phyloP scores from a whole-genome alignment of 37 sponge, comb jelly and placozoan genomes.

The Crambe crambe region DNA sequence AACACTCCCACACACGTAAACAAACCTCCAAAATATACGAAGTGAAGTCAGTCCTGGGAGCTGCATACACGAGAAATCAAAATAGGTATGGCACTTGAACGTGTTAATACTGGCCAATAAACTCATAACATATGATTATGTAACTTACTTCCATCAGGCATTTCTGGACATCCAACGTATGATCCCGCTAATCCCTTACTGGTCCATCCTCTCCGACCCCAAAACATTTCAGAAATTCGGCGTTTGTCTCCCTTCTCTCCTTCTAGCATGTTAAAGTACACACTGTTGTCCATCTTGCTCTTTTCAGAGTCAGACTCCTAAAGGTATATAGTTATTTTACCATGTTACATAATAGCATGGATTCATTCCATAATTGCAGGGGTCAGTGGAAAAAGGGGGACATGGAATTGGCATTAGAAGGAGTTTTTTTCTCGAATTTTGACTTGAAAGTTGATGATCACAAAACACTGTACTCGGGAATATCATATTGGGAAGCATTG shows the following conservation, averaged over 20 bases:
- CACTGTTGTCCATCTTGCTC: background rate
- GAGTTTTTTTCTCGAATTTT: slow-evolving; percentile 11
- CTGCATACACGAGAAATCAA: slow-evolving; percentile 23
- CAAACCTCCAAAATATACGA: slow-evolving; percentile 80
- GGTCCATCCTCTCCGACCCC: slow-evolving; percentile 75
- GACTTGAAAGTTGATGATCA: background rate
- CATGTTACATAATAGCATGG: background rate
- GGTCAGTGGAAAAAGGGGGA: slow-evolving; percentile 11
- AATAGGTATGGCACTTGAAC: too few relatives aligned
- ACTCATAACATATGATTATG: background rate
- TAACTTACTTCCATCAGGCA: slow-evolving; percentile 76
- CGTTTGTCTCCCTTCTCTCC: slow-evolving; percentile 15
- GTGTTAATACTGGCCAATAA: background rate
- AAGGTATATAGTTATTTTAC: background rate
- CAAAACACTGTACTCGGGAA: slow-evolving; percentile 2
- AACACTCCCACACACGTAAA: too few relatives aligned
- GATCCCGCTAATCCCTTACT: slow-evolving; percentile 69
- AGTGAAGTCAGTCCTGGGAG: slow-evolving; percentile 52
- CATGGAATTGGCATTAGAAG: slow-evolving; percentile 23
- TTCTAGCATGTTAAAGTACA: slow-evolving; percentile 4
- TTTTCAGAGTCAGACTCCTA: background rate
- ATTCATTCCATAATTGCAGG: too few relatives aligned
- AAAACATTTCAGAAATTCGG: slow-evolving; percentile 32
- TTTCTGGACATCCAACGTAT: slow-evolving; percentile 81
- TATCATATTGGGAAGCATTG: slow-evolving; percentile 7